phyloP scores from a whole-genome alignment of 2,888 invertebrate species.

The Chalcis sispes region DNA sequence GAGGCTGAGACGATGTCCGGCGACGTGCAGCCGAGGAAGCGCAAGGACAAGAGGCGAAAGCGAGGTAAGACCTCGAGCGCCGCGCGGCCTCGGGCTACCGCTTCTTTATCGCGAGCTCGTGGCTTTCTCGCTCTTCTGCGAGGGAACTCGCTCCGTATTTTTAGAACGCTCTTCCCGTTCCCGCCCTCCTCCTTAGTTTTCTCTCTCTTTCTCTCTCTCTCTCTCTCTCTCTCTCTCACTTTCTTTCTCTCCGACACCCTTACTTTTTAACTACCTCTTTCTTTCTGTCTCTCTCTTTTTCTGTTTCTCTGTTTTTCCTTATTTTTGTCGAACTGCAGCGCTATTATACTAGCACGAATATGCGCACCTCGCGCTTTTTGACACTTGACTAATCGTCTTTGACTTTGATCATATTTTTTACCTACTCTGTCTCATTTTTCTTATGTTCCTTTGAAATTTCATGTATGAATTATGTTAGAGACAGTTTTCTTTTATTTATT shows the following conservation, averaged over 20 bases:
- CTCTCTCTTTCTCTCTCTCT: too few species aligned
- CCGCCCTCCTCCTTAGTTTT: too few species aligned
- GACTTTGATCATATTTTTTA: too few species aligned
- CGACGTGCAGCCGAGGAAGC: slow-evolving; percentile 90
- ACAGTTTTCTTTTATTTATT: too few species aligned
- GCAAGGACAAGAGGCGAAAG: slow-evolving; percentile 89
- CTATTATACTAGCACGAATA: not conserved
- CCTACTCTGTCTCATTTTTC: too few species aligned
- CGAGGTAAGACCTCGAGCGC: slow-evolving; percentile 81
- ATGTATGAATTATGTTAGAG: too few species aligned
- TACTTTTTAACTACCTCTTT: too few species aligned
- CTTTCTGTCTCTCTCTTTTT: too few species aligned
- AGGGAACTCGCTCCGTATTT: slow-evolving; percentile 39
- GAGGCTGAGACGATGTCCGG: slow-evolving; percentile 83
- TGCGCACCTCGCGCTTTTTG: not conserved
- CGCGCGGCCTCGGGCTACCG: too few species aligned
- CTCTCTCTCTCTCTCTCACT: too few species aligned
- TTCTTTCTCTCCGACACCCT: not conserved
- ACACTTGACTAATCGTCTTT: not conserved
- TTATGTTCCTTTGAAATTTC: too few species aligned
- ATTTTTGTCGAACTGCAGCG: slow-evolving; percentile 5
- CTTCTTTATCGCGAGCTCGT: not conserved
- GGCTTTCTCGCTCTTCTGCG: not conserved
- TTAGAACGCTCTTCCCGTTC: slow-evolving; percentile 32
- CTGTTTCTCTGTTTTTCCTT: slow-evolving; percentile 55